Evolutionary conservation across 2,797 vertebrate species (phyloP).

Genomic region (Cacajao melanocephalus): DNA sequence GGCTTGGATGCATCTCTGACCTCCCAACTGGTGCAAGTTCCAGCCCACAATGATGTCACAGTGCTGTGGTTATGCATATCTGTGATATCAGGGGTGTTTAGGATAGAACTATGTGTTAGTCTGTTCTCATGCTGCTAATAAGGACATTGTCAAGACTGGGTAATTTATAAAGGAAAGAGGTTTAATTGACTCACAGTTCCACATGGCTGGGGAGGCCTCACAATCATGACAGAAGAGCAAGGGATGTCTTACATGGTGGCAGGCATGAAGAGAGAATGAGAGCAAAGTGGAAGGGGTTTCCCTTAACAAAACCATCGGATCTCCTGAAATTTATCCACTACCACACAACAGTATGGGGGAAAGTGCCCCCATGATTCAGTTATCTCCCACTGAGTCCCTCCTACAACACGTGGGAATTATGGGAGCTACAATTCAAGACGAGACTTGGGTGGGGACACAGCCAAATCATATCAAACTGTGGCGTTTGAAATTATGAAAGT

Average conservation of each 20-base stretch:
- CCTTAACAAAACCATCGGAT: not conserved
- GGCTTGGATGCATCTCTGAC: accelerated
- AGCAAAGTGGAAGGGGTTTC: not conserved
- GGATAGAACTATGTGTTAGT: not conserved
- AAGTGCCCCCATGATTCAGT: not conserved
- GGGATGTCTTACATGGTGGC: not conserved
- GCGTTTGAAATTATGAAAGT: not conserved
- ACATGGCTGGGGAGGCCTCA: not conserved
- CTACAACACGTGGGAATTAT: not conserved
- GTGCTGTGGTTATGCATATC: accelerated
- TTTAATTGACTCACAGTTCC: not conserved
- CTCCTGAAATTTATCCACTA: not conserved
- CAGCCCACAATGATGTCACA: accelerated
- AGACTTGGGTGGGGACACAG: not conserved
- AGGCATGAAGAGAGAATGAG: not conserved
- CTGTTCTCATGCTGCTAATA: not conserved
- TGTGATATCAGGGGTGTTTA: not conserved
- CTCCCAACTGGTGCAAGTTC: not conserved
- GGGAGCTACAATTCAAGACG: not conserved
- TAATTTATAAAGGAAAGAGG: not conserved
- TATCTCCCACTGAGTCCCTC: not conserved
- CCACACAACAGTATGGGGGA: not conserved
- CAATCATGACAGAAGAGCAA: not conserved
- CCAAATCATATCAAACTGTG: not conserved
- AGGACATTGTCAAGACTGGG: not conserved